phyloP scores from a whole-genome alignment of 1,140 invertebrate genomes.

The Patella vulgata region DNA sequence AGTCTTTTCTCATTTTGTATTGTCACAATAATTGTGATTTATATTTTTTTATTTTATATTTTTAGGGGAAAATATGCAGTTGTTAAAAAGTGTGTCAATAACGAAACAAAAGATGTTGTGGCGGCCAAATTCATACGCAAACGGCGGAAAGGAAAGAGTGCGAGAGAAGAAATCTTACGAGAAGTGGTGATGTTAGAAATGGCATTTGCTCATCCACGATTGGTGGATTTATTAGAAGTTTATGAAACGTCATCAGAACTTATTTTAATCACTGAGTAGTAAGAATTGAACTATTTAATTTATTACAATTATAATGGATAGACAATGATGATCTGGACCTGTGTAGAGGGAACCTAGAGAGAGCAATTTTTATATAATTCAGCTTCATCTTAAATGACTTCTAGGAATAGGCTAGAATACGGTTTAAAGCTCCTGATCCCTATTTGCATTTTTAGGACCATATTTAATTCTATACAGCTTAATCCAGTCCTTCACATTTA shows the following conservation, averaged over 20 bases:
- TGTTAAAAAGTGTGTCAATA: constrained; percentile 87
- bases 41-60: constrained; percentile 29
- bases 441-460: no score
- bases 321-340: no score
- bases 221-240: constrained; percentile 89
- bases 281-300: constrained; percentile 71
- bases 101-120: constrained; percentile 83
- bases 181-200: constrained; percentile 90
- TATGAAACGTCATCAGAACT: constrained; percentile 85
- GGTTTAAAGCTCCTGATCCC: no score
- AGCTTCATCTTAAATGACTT: no score
- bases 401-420: no score
- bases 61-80: constrained; percentile 95
- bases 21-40: no score
- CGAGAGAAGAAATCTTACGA: constrained; percentile 70
- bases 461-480: no score
- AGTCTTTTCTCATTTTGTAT: no score
- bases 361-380: no score
- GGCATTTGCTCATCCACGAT: constrained; percentile 79
- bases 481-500: no score
- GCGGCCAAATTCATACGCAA: constrained; percentile 96
- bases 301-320: not conserved
- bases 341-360: not conserved
- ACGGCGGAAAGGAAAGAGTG: constrained; percentile 72
- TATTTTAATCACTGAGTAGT: constrained; percentile 88